Percentiles rank a stretch among this genome's conserved stretches.
phyloP scores from a whole-genome alignment of 1,140 invertebrate species.

The Diuraphis noxia region DNA sequence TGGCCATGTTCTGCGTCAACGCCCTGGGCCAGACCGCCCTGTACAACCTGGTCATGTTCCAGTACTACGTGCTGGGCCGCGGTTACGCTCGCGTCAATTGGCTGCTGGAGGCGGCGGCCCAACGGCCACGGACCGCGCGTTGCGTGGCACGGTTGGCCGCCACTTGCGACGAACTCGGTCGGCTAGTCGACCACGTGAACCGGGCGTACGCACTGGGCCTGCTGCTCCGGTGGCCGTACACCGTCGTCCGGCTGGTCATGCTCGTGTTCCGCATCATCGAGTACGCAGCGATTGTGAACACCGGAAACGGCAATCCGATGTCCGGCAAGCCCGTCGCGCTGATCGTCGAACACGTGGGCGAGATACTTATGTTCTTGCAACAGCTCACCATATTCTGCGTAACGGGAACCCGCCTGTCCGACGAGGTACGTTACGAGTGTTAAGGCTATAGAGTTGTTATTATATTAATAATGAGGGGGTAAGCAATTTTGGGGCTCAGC shows the following conservation, averaged over 20 bases:
- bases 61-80: neutral
- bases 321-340: neutral
- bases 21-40: neutral
- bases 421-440: neutral
- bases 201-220: neutral
- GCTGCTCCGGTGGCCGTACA: constrained; percentile 10
- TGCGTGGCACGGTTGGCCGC: neutral
- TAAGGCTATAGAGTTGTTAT: too few species aligned
- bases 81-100: neutral
- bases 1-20: neutral
- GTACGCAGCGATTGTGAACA: neutral
- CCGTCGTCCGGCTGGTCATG: neutral
- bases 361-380: neutral
- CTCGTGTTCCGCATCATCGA: neutral
- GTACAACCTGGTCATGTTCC: neutral
- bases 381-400: neutral
- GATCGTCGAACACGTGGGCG: neutral
- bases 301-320: neutral
- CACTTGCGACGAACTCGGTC: neutral
- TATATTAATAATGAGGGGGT: too few species aligned
- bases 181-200: neutral
- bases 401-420: neutral
- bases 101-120: neutral
- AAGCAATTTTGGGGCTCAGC: too few species aligned
- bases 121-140: neutral